A percentile compares a stretch with the other conserved stretches of the same genome.
Evolutionary conservation across 1,140 invertebrate species (phyloP).

Genomic region (Caerostris extrusa): DNA sequence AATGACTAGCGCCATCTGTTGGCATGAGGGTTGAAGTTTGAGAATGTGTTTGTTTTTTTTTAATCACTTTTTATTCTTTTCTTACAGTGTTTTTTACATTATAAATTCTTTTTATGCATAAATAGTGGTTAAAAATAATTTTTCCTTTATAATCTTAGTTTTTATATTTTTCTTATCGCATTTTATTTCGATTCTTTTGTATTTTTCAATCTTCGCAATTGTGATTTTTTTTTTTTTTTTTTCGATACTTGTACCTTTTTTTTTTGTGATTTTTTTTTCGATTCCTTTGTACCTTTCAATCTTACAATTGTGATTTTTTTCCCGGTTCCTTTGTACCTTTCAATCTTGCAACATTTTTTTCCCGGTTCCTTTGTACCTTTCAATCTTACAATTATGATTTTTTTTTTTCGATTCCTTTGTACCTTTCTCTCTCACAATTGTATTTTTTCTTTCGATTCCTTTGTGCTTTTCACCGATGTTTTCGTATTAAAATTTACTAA

Average conservation of each 20-base stretch:
- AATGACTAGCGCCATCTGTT: too few relatives aligned
- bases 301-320: neutral
- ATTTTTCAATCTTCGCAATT: neutral
- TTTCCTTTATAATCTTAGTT: neutral
- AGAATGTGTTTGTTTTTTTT: too few relatives aligned
- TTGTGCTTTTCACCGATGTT: neutral
- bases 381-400: neutral
- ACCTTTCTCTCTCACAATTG: neutral
- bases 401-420: neutral
- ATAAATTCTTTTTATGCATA: too few relatives aligned
- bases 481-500: neutral
- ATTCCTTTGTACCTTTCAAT: neutral
- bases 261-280: neutral
- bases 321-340: neutral
- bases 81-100: too few relatives aligned
- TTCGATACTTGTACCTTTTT: neutral
- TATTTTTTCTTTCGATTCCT: neutral
- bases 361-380: neutral
- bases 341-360: neutral
- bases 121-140: too few relatives aligned
- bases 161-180: neutral
- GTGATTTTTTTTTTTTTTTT: neutral
- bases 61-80: too few relatives aligned
- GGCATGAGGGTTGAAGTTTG: too few relatives aligned
- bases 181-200: neutral